phyloP scores from a whole-genome alignment of 1,140 invertebrate genomes.

The Scaptomyza graminum region DNA sequence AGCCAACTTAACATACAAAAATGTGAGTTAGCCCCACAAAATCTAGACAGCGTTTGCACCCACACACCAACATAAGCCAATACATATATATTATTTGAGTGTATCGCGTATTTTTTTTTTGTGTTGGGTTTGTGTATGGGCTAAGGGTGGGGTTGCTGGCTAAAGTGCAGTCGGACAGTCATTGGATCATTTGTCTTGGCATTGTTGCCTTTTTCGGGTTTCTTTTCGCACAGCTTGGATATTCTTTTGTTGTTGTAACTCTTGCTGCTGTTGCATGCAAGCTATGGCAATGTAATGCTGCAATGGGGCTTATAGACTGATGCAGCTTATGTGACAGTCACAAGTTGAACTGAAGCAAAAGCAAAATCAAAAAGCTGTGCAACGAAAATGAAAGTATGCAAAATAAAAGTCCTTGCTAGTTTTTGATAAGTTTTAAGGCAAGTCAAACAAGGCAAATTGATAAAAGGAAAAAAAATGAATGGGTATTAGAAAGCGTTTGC shows the following conservation, averaged over 20 bases:
- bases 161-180: constrained; percentile 78
- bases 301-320: constrained; percentile 46
- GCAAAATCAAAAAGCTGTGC: not conserved
- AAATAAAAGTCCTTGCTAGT: constrained; percentile 3
- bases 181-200: constrained; percentile 79
- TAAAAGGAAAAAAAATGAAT: constrained; percentile 10
- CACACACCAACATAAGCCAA: not conserved
- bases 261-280: constrained; percentile 40
- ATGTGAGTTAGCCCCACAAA: constrained; percentile 63
- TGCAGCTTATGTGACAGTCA: constrained; percentile 33
- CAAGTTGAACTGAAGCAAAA: constrained; percentile 3
- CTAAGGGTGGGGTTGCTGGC: constrained; percentile 39
- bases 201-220: constrained; percentile 68
- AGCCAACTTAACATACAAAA: constrained; percentile 69
- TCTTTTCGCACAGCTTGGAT: constrained; percentile 1
- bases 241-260: constrained; percentile 28
- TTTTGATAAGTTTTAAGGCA: constrained; percentile 6
- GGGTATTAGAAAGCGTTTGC: constrained; percentile 1
- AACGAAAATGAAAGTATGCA: constrained; percentile 28
- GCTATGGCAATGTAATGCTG: constrained; percentile 31
- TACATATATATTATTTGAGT: constrained; percentile 6
- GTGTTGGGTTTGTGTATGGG: constrained; percentile 6
- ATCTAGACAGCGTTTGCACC: constrained; percentile 58
- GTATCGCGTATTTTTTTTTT: not conserved
- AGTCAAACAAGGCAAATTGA: constrained; percentile 2